Base-by-base conservation (phyloP, 2,113 vertebrate species). In the Odocoileus virginianus region DNA sequence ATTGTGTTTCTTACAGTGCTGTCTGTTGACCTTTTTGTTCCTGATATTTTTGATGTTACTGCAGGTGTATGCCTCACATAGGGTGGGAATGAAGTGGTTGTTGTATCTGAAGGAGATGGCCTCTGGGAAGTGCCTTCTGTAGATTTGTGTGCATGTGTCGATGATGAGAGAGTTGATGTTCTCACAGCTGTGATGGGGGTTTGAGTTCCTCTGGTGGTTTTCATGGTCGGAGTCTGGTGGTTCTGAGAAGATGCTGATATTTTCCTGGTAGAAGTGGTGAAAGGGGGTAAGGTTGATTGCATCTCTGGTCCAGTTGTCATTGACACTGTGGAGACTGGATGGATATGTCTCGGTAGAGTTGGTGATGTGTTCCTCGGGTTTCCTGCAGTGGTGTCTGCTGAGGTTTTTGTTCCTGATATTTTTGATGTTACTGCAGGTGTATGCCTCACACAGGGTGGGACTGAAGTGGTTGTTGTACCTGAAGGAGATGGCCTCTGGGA, bases 261-360 rank as follows among this genome's bases (percentile, higher is more conserved):
- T 6, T 15, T 12, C 15, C 13, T 2, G 8, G 82, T 0, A 12
- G 87, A 55, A 3, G 50, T 43, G 11, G 4, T 30, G 1, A 21
- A 7, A 21, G 15, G 1, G 1, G 5, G 9, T 12, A 1, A 2
- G 2, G 3, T 36, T 19, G n/a, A 40, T 3, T 0, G 13, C 5
- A 0, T 2, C 0, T 0, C 9, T 7, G 0, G 0, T 2, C 0
- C 4, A 25, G 5, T 4, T 16, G 14, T 33, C 6, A 0, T 0
- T 1, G 36, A 36, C 3, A 11, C 16, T 47, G 12, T 47, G 47
- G 47, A 47, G 47, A 47, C 47, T 11, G 23, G 0, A 1, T 2
- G 6, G 0, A 3, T 0, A 43, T 12, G 19, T 40, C 2, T 10
- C 0, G 3, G 7, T 27, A 2, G 2, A 3, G 21, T 1, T 0